Percentiles rank a stretch among this genome's conserved stretches.
These are phyloP conservation scores for Melieria picta DNA, from an alignment of 2,888 invertebrate genomes.

Conservation along the genomic window DNA sequence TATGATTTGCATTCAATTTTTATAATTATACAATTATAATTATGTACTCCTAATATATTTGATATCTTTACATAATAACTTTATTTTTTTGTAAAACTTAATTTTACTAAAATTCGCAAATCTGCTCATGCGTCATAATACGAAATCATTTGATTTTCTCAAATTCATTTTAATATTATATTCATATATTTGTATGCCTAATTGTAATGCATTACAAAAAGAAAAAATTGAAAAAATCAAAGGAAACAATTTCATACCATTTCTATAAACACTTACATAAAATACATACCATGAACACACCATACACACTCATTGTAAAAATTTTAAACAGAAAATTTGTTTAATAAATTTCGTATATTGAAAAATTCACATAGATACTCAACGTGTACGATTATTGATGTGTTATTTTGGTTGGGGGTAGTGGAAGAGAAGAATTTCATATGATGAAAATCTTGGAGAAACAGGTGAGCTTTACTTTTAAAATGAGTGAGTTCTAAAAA, in stretches of 20 bases:
- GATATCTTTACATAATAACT: constrained; percentile 19
- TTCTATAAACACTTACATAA: constrained; percentile 25
- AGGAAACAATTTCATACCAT: constrained; percentile 22
- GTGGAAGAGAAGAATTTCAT: no score
- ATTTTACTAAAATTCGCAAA: constrained; percentile 1
- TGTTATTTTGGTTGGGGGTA: no score
- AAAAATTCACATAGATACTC: constrained; percentile 33
- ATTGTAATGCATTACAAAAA: constrained; percentile 33
- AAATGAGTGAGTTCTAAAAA: background rate
- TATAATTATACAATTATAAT: constrained; percentile 30
- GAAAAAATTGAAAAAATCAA: constrained; percentile 27
- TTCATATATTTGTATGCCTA: constrained; percentile 37
- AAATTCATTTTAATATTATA: constrained; percentile 24
- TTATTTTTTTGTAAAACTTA: constrained; percentile 11
- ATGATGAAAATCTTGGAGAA: no score
- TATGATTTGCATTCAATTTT: constrained; percentile 28
- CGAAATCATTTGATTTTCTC: background rate
- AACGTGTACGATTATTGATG: no score
- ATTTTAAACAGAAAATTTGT: constrained; percentile 40
- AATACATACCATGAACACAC: constrained; percentile 11
- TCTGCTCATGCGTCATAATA: background rate
- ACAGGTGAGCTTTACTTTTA: background rate
- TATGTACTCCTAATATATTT: constrained; percentile 31
- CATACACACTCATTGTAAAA: constrained; percentile 35
- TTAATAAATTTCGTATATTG: constrained; percentile 43